These are phyloP conservation scores for Xenopus petersii DNA, from an alignment of 2,797 vertebrate species.

Conservation along the genomic window DNA sequence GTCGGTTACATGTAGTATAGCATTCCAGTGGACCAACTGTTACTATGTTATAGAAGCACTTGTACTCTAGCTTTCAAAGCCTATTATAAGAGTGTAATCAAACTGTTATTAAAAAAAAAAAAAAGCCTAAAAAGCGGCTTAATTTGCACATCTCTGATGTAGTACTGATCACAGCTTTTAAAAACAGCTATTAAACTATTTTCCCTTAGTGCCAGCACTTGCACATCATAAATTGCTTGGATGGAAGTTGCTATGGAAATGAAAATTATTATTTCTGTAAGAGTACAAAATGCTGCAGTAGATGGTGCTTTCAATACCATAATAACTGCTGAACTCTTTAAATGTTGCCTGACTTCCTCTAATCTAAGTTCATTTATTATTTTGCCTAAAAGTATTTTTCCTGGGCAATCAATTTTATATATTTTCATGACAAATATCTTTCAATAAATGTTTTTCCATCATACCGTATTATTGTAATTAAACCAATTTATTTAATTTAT, in stretches of 20 bases:
- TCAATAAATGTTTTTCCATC: not conserved
- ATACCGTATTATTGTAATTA: not conserved
- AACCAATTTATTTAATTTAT: too few species aligned
- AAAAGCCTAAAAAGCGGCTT: not conserved
- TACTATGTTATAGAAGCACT: not conserved
- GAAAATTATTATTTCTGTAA: constrained; percentile 9
- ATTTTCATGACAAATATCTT: not conserved
- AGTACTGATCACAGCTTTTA: constrained; percentile 1
- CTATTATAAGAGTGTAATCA: constrained; percentile 9
- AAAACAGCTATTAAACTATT: constrained; percentile 13
- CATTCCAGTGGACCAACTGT: not conserved
- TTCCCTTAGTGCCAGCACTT: constrained; percentile 5
- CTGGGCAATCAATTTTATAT: not conserved
- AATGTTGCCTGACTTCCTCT: not conserved
- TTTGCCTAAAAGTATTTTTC: not conserved
- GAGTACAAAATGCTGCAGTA: not conserved
- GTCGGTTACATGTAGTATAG: not conserved
- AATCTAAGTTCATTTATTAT: not conserved
- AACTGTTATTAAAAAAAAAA: not conserved
- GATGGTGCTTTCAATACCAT: not conserved
- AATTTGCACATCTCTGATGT: constrained; percentile 3
- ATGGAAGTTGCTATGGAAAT: constrained; percentile 13
- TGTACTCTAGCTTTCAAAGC: not conserved
- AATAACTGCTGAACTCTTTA: not conserved
- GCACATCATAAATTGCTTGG: constrained; percentile 8